Evolutionary conservation across 2,797 vertebrate genomes (phyloP), one percentile per base, ranked within the genome.

Genomic region (Chrosomus eos): DNA sequence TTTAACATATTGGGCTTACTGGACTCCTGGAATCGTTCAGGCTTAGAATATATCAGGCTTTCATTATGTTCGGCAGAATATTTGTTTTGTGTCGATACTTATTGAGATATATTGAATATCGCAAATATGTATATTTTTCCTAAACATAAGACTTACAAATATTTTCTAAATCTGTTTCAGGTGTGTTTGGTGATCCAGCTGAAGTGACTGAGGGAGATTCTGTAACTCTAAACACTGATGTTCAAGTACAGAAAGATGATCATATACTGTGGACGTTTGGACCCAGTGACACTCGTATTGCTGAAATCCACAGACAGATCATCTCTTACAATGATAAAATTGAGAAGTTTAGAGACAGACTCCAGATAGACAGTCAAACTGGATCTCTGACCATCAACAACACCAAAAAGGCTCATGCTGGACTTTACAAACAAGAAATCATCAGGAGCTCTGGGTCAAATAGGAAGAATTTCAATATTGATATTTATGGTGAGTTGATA

Each of bases 251-350:
- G 62, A 31, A 28, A 4, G 7, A 64, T 1, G 62, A 64, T 31
- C 62, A 64, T 6, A 64, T 31, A 31, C 28, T 64, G 28, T 36
- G 64, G 64, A 5, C 0, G 1, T 67, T 5, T 67, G 18, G 64
- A 10, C 18, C 7, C 19, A 1, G 21, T 1, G 0, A 36, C 0
- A 36, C 64, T 67, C 31, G 8, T 0, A 36, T 67, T 0, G 31
- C 31, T 10, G 64, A 67, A 5, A 67, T 67, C 1, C 8, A 67
- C 18, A 36, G 3, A 10, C 64, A 19, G 0, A 21, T 1, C 7
- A 21, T 55, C 8, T 9, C 0, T 0, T 21, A 53, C 23, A 1
- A 55, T 9, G 1, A 0, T 19, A 7, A 7, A 9, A 10, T 40
- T 55, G 3, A 23, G 21, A 55, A 1, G 5, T 51, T 51, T 1